Base-by-base conservation (phyloP, 2,113 vertebrate species). In the Coturnix japonica region DNA sequence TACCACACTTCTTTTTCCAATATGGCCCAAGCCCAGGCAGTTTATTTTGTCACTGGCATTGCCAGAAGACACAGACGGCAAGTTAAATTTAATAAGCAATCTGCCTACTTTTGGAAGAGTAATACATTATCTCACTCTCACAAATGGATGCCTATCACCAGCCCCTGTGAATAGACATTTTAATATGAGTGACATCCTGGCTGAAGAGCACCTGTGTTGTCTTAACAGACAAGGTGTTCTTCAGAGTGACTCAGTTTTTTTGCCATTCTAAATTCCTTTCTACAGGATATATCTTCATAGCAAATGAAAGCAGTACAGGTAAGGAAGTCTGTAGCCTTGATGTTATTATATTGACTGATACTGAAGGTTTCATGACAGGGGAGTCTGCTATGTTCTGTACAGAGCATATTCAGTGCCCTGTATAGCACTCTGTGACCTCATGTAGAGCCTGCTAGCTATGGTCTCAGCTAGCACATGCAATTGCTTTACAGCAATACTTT, bases 21-120 rank as follows among this genome's bases (percentile, higher is more conserved):
- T 43, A 60, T 65, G 87, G 84, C 81, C 83, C 81, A 85, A 80
- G 23, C 56, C 71, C 72, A 92, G 43, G 47, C 51, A 93, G 81
- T 92, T 93, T 85, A 39, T 80, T 95, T 95, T 95, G 87, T 89
- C 56, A 30, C 49, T 89, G 76, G 60, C 69, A 54, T 37, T 92
- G 75, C 81, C 75, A 89, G 85, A 85, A 93, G 87, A 89, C 81
- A 87, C 67, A 87, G 72, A 75, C 6, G 0, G 51, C 26, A 74
- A 92, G 78, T 61, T 85, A 84, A 85, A 77, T 67, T 41, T 56
- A 94, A 91, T 82, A 80, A 95, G 72, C 84, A 87, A 87, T 67
- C 81, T 95, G 79, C 63, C 84, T 77, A 11, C 84, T 80, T 93
- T 93, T 11, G 46, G 59, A 46, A 89, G 80, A 87, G 60, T 80